Conservation (phyloP, 2,113 vertebrate genomes). For the Corydoras maculifer region DNA sequence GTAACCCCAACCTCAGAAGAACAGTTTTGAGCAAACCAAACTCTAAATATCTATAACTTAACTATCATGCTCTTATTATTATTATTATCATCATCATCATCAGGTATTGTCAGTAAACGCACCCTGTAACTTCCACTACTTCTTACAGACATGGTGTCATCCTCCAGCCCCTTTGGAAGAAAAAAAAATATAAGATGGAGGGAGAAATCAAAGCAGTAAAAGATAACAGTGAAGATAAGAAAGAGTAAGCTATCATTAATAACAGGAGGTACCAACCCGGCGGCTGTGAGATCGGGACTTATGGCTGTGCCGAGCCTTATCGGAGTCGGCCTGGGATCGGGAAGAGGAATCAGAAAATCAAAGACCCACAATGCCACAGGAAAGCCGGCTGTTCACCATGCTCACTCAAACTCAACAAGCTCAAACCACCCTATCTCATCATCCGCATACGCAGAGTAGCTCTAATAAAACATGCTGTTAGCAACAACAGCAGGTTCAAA, state of each 20-base stretch:
- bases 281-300: constrained; percentile 67
- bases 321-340: constrained; percentile 81
- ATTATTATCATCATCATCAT: too few relatives aligned
- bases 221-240: constrained; percentile 28
- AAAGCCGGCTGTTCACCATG: background rate
- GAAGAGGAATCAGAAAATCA: constrained; percentile 33
- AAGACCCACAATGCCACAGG: background rate
- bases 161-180: constrained; percentile 61
- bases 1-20: too few relatives aligned
- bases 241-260: constrained; percentile 6
- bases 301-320: constrained; percentile 78
- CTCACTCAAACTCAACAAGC: too few relatives aligned
- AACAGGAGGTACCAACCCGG: constrained; percentile 78
- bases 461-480: too few relatives aligned
- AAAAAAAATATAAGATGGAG: constrained; percentile 45
- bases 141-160: constrained; percentile 62
- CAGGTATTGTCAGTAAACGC: constrained; percentile 53
- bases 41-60: too few relatives aligned
- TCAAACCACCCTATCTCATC: too few relatives aligned
- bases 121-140: constrained; percentile 69
- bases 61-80: too few relatives aligned
- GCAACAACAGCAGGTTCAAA: too few relatives aligned
- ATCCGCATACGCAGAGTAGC: too few relatives aligned
- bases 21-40: too few relatives aligned
- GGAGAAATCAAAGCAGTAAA: constrained; percentile 24